Base-by-base conservation (phyloP, 2,888 invertebrate species). In the Archips crataeganus region DNA sequence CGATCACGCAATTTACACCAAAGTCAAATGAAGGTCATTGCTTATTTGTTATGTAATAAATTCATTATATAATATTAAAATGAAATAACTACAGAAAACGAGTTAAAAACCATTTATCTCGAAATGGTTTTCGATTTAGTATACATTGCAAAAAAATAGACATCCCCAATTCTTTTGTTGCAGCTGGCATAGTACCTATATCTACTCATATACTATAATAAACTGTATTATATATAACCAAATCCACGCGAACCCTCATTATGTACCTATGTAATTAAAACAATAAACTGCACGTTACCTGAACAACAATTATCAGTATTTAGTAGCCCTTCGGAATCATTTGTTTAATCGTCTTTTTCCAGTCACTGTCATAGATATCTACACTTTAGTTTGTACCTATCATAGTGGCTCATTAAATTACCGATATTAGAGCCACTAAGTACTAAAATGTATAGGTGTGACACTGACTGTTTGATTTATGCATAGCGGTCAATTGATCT, bases 281-380 rank as follows among this genome's bases (percentile, higher is more conserved):
- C 15, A 54, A 54, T 54, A 23, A 60, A 69, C 69, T 74, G 73
- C 73, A 74, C 69, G 73, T 74, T 74, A 74, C 73, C 73, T 69
- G 73, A 74, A 70, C 60, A 69, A 64, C 59, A 65, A 69, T 65
- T n/a, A 65, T 69, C 69, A 70, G 69, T 69, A 64, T 74, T 59
- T n/a, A 74, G 51, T 36, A 65, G 64, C 36, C 23, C 47, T 57
- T 67, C 15, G 32, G 36, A 57, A 36, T 23, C 57, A 0, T 0
- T 23, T 57, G 57, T 57, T 11, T 2, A 32, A 11, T 11, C 32
- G 39, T 4, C 4, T 39, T 32, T 4, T 32, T 10, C 2, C 57
- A n/a, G 23, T n/a, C 49, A 10, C 13, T 13, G n/a, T 49, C 49
- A n/a, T 45, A 49, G 49, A 13, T 49, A 49, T 49, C 3, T 49